Evolutionary conservation across 2,797 vertebrate genomes (phyloP), one percentile per base, ranked within the genome.

Genomic region (Amblyopsis hoosieri): DNA sequence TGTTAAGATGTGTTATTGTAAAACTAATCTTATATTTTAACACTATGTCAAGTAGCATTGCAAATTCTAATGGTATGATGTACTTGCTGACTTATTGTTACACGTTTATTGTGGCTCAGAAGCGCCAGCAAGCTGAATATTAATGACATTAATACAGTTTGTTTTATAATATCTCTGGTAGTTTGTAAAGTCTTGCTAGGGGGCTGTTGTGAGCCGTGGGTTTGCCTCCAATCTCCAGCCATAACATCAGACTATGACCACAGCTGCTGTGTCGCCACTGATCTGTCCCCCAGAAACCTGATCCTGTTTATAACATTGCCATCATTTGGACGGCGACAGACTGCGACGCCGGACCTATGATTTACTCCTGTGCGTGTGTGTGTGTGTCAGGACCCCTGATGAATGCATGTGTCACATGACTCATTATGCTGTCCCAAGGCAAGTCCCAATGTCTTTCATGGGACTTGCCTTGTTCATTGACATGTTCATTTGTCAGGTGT

Each of bases 251-350:
- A 85, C 81, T 81, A 71, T 45, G 50, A 76, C 71, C 84, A 80
- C 74, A 89, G 75, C 85, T 88, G 64, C 81, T 86, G 77, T 87
- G 77, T 87, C 76, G 76, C 71, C 78, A 82, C 85, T 45, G 47
- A 67, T 90, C 90, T 93, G 82, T 75, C 85, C 49, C 66, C 23
- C 71, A 74, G 76, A 81, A 87, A 89, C 78, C 81, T 45, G 84
- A 81, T 78, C 86, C 81, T 75, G 86, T 85, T 74, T 80, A 81
- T 84, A 74, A 88, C 76, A 77, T 63, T 23, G 76, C 84, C 79
- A 85, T 76, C 79, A 78, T 87, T 89, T 89, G 86, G 75, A 84
- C 61, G 79, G 82, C 76, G 90, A 85, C 80, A 83, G 75, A 66
- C 76, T 59, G 37, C 71, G 90, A 81, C 83, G 88, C 89, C 87